These are phyloP conservation scores for Zaprionus africanus DNA, from an alignment of 1,140 invertebrate species.

Conservation along the genomic window DNA sequence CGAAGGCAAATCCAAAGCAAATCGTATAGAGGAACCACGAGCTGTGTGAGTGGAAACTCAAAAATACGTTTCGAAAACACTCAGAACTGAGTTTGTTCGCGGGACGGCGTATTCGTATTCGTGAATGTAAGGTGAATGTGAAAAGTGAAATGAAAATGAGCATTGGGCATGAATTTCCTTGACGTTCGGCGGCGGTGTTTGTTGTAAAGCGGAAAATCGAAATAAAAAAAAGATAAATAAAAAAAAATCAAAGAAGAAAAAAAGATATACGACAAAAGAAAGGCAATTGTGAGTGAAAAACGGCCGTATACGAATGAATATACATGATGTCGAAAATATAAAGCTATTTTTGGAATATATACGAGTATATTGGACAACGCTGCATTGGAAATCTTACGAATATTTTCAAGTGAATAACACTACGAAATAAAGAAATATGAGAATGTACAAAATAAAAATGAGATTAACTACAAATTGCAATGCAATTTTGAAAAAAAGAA, in stretches of 20 bases:
- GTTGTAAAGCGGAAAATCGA: conserved; percentile 67
- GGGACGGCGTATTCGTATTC: too few relatives aligned
- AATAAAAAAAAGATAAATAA: conserved; percentile 32
- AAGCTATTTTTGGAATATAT: conserved; percentile 76
- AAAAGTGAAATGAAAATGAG: conserved; percentile 73
- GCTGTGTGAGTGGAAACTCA: conserved; percentile 25
- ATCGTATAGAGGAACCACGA: conserved; percentile 7
- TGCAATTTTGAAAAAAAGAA: conserved; percentile 28
- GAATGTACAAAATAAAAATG: background rate
- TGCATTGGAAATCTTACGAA: conserved; percentile 62
- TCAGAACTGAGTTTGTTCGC: conserved; percentile 32
- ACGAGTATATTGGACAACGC: conserved; percentile 56
- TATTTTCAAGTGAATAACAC: conserved; percentile 40
- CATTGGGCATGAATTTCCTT: conserved; percentile 75
- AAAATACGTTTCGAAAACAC: conserved; percentile 45
- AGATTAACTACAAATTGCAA: conserved; percentile 8
- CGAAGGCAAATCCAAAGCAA: conserved; percentile 23
- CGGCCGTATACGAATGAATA: conserved; percentile 58
- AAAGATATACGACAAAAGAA: conserved; percentile 59
- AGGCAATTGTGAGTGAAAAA: conserved; percentile 75
- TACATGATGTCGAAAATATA: conserved; percentile 79
- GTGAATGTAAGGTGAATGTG: conserved; percentile 49
- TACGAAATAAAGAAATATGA: conserved; percentile 15
- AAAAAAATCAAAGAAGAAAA: conserved; percentile 24
- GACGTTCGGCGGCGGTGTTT: conserved; percentile 54